Evolutionary conservation across 2,888 invertebrate species (phyloP).

Genomic region (Agriopis marginaria): DNA sequence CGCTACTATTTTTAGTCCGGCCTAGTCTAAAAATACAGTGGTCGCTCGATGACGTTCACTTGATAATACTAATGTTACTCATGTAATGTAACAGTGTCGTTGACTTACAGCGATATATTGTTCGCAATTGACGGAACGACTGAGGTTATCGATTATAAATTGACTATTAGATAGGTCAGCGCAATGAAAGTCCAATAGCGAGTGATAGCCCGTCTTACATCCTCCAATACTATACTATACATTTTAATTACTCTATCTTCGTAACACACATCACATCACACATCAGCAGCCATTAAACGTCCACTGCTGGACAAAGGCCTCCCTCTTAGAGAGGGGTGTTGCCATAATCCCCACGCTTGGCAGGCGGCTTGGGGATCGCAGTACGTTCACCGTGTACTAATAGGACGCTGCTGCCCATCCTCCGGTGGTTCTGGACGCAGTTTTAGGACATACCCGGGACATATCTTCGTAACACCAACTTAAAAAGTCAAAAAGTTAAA

Average conservation of each 20-base stretch:
- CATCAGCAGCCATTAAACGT: too few species aligned
- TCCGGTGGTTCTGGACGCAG: too few species aligned
- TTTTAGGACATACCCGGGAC: too few species aligned
- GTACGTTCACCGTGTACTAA: too few species aligned
- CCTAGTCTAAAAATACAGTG: conserved; percentile 84
- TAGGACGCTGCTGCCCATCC: too few species aligned
- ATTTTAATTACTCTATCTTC: neutral
- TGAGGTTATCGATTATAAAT: conserved; percentile 61
- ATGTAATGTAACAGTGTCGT: conserved; percentile 75
- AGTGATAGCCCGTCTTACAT: conserved; percentile 16
- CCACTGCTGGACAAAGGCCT: too few species aligned
- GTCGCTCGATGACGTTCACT: conserved; percentile 76
- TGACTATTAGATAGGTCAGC: conserved; percentile 59
- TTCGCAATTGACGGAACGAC: conserved; percentile 56
- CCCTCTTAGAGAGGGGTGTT: too few species aligned
- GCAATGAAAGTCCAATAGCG: conserved; percentile 45
- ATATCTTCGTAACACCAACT: neutral
- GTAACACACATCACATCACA: too few species aligned
- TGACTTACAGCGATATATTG: conserved; percentile 77
- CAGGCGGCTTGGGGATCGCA: too few species aligned
- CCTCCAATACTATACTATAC: neutral
- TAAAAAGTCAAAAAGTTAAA: neutral
- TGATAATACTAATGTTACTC: conserved; percentile 82
- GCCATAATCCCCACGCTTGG: too few species aligned
- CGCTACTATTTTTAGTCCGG: conserved; percentile 84